A percentile compares a stretch with the other conserved stretches of the same genome.
Conservation (phyloP, 2,888 invertebrate species). For the Apodemia duryi region DNA sequence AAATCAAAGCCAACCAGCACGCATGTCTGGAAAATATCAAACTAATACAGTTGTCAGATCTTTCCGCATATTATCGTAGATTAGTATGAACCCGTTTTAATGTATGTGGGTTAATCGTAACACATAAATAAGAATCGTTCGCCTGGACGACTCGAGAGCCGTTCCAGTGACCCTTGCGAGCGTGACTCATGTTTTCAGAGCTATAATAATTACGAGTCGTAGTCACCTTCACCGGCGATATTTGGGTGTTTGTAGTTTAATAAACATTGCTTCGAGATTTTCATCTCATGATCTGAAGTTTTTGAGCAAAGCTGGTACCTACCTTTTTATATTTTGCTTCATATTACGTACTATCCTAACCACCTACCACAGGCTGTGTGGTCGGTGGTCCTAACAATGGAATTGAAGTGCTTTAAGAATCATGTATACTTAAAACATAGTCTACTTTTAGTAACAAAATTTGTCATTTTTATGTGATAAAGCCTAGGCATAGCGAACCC, state of each 20-base stretch:
- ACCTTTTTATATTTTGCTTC: no score
- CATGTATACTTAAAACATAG: no score
- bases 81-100: conserved; percentile 19
- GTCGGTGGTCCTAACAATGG: no score
- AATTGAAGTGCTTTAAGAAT: no score
- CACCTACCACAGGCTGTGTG: no score
- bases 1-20: neutral
- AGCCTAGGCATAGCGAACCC: no score
- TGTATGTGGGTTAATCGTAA: conserved; percentile 62
- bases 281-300: neutral
- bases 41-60: conserved; percentile 30
- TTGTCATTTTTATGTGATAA: no score
- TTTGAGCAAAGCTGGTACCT: neutral
- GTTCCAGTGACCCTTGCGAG: conserved; percentile 52
- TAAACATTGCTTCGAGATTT: conserved; percentile 9
- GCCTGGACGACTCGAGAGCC: conserved; percentile 43
- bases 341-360: no score
- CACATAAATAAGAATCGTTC: conserved; percentile 44
- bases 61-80: conserved; percentile 48
- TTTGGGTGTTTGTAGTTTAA: conserved; percentile 19
- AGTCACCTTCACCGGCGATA: conserved; percentile 25
- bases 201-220: conserved; percentile 28
- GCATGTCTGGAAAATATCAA: conserved; percentile 28
- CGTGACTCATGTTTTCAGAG: conserved; percentile 52
- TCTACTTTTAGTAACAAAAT: no score